Percentiles rank a stretch among this genome's conserved stretches.
Conservation (phyloP, 1,140 invertebrate genomes). For the Ceratosolen fusciceps region DNA sequence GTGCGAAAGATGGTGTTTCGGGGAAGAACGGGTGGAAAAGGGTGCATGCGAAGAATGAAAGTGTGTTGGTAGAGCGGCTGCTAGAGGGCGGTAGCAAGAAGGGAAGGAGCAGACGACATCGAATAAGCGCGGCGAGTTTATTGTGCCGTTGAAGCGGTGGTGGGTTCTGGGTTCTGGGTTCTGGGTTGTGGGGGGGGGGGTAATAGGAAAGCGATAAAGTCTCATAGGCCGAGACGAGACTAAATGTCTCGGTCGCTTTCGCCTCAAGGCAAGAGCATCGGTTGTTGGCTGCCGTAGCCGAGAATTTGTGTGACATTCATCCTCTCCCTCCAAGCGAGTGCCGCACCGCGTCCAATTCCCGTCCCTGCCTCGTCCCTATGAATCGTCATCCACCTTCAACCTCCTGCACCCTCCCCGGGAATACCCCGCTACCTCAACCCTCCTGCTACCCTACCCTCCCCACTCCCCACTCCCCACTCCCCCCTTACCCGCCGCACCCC, state of each 20-base stretch:
- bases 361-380: neutral
- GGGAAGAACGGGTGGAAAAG: neutral
- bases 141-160: no score
- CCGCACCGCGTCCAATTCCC: neutral
- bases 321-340: neutral
- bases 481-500: no score
- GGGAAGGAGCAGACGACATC: slow-evolving; percentile 21
- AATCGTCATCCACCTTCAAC: neutral
- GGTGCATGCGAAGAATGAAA: neutral
- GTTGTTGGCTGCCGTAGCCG: slow-evolving; percentile 33
- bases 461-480: slow-evolving; percentile 15
- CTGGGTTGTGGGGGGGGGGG: slow-evolving; percentile 39
- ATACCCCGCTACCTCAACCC: neutral
- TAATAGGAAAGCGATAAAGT: slow-evolving; percentile 50
- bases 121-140: slow-evolving; percentile 48
- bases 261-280: slow-evolving; percentile 39
- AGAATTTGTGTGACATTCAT: slow-evolving; percentile 42
- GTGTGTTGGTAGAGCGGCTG: neutral
- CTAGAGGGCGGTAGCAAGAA: neutral
- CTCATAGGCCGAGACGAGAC: slow-evolving; percentile 30
- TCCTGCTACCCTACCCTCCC: slow-evolving; percentile 16
- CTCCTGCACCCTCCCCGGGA: neutral
- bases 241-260: slow-evolving; percentile 28
- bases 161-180: no score
- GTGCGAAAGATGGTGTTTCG: no score